Conservation (phyloP, 2,888 invertebrate species). For the Neelides folsomi region DNA sequence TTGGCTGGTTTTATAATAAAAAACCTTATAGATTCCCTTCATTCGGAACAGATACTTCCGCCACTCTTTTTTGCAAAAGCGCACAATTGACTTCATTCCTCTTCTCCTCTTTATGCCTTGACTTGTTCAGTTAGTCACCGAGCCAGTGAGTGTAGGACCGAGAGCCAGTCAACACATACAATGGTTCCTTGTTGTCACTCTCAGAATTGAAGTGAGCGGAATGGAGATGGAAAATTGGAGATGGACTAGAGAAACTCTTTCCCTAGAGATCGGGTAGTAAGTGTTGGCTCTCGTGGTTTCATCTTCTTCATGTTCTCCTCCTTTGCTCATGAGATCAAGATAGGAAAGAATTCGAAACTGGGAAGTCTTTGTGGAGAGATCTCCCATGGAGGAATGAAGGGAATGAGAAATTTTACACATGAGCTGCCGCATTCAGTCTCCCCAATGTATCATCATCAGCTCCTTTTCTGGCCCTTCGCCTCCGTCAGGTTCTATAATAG, state of each 20-base stretch:
- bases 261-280: neutral
- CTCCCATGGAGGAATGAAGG: conserved; percentile 6
- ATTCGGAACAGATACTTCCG: too few species aligned
- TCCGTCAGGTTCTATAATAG: neutral
- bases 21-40: too few species aligned
- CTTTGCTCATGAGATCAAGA: neutral
- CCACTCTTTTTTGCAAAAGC: too few species aligned
- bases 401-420: conserved; percentile 33
- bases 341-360: neutral
- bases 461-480: conserved; percentile 15
- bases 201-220: neutral
- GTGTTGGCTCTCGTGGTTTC: neutral
- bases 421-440: conserved; percentile 28
- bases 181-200: too few species aligned
- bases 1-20: too few species aligned
- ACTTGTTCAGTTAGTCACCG: too few species aligned
- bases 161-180: too few species aligned
- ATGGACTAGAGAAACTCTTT: neutral
- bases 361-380: neutral
- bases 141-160: too few species aligned
- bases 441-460: conserved; percentile 32
- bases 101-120: too few species aligned
- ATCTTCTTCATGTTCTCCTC: neutral
- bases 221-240: neutral
- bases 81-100: too few species aligned